These are phyloP conservation scores for Myotis pilosus DNA, from an alignment of 2,797 vertebrate species.

Conservation along the genomic window DNA sequence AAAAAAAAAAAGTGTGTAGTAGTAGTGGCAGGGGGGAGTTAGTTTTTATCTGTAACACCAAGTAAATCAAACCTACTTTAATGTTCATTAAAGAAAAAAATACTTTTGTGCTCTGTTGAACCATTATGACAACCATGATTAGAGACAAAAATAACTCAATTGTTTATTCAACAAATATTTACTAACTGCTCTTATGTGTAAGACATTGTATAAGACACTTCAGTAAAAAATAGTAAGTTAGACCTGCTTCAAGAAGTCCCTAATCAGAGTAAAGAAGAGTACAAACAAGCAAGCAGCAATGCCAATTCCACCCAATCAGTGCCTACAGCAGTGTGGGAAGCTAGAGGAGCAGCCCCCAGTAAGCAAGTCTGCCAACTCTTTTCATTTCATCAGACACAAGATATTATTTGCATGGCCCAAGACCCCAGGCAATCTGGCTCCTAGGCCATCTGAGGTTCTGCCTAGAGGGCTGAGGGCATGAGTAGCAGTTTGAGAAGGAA, in stretches of 20 bases:
- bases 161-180: not conserved
- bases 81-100: not conserved
- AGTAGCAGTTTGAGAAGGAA: not conserved
- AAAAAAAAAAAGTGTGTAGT: not conserved
- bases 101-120: not conserved
- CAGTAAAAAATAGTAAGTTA: not conserved
- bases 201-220: not conserved
- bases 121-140: not conserved
- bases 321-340: not conserved
- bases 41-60: not conserved
- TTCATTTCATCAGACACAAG: not conserved
- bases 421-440: not conserved
- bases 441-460: not conserved
- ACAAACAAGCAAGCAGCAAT: not conserved
- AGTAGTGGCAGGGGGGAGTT: not conserved
- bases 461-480: not conserved
- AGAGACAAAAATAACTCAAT: not conserved
- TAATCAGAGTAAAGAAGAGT: not conserved
- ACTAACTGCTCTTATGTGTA: not conserved
- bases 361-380: not conserved
- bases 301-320: not conserved
- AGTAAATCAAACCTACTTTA: not conserved
- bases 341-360: not conserved
- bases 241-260: not conserved
- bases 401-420: not conserved